Evolutionary conservation across 2,797 vertebrate species (phyloP), one percentile per base, ranked within the genome.

Genomic region (Linurgus olivaceus): DNA sequence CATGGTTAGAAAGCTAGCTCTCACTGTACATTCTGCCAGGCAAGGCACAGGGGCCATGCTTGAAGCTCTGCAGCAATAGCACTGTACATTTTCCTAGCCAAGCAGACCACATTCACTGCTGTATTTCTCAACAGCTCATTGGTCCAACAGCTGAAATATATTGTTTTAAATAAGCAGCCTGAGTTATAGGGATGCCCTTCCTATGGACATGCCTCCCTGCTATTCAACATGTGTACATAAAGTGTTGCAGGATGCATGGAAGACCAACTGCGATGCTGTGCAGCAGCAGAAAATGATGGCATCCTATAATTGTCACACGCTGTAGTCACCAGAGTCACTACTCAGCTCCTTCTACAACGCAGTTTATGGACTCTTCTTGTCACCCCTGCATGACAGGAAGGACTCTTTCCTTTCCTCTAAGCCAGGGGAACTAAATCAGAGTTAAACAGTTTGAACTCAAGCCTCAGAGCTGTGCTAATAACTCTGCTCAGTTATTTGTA

Each of bases 61-160:
- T 6, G 9, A 65, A 93, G 83, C 80, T 77, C 70, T 2, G 3
- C 7, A 17, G n/a, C 11, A 12, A 18, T 2, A 62, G 37, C 6
- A 1, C 1, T 0, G 35, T 24, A 26, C 6, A 4, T 51, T 71
- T 70, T 55, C 37, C 75, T 35, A 80, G 73, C 70, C 38, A 52
- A 82, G 77, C 50, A 75, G 93, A 94, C 76, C 89, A 40, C 5
- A 4, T 33, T 95, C 93, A 94, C 20, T 5, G 23, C 96, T 81
- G 59, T 62, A 20, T 75, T 88, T 79, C 38, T 68, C 74, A 74
- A 82, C 91, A 80, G 77, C 76, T 96, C 58, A 18, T 21, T 17
- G 80, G 90, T 59, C 48, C 68, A 75, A 38, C 11, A 72, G 65
- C 61, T 71, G 42, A 65, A 45, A 61, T 1, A 13, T 2, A 12